Conservation (phyloP, 2,113 vertebrate species). For the Rhizomys pruinosus region DNA sequence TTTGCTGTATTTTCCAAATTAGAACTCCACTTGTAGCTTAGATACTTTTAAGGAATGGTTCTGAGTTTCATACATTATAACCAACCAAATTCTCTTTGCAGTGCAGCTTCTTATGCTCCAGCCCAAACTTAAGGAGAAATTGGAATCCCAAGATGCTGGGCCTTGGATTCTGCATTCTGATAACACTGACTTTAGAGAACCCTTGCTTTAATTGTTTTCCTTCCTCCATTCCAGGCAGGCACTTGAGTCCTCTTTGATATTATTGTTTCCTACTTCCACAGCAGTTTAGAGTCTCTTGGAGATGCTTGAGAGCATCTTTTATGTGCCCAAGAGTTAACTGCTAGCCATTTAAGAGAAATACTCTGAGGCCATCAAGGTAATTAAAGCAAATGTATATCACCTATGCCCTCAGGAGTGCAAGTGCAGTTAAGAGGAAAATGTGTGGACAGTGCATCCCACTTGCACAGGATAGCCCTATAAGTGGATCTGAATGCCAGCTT, state of each 20-base stretch:
- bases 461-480: conserved; percentile 51
- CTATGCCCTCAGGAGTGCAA: conserved; percentile 61
- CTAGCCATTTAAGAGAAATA: conserved; percentile 75
- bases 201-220: conserved; percentile 60
- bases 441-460: conserved; percentile 61
- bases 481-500: conserved; percentile 52
- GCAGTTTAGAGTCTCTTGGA: conserved; percentile 69
- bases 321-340: conserved; percentile 69
- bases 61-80: neutral
- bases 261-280: conserved; percentile 65
- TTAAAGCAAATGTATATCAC: conserved; percentile 78
- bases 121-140: neutral
- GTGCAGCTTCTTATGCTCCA: neutral
- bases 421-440: conserved; percentile 69
- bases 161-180: conserved; percentile 30
- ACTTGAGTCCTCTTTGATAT: conserved; percentile 66
- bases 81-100: neutral
- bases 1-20: conserved; percentile 35
- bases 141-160: neutral
- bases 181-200: neutral
- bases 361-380: conserved; percentile 71
- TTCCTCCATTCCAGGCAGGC: conserved; percentile 41
- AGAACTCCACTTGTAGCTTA: conserved; percentile 3
- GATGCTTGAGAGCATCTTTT: conserved; percentile 71
- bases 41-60: neutral